Percentiles rank a stretch among this genome's conserved stretches.
phyloP scores from a whole-genome alignment of 2,888 invertebrate species.

The Cantharis flavilabris region DNA sequence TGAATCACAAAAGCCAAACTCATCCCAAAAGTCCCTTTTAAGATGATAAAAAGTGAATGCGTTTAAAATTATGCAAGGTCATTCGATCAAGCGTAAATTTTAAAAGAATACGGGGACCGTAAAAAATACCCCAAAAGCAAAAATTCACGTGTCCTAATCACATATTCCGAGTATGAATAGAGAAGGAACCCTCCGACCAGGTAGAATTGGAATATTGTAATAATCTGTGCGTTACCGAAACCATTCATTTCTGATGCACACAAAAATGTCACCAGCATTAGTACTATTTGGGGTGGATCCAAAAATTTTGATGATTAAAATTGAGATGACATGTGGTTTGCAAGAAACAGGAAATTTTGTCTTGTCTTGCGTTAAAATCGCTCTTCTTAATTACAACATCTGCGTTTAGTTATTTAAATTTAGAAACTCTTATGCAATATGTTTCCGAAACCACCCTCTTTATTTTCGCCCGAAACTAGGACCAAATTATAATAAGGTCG shows the following conservation, averaged over 20 bases:
- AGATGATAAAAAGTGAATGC: constrained; percentile 15
- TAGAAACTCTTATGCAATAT: background rate
- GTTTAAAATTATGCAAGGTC: constrained; percentile 25
- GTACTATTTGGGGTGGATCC: background rate
- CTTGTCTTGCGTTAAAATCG: background rate
- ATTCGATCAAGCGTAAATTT: constrained; percentile 23
- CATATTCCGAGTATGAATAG: constrained; percentile 7
- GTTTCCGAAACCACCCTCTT: background rate
- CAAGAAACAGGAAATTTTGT: background rate
- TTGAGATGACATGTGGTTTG: background rate
- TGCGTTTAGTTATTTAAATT: constrained; percentile 6
- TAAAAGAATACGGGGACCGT: constrained; percentile 9
- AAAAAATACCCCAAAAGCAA: constrained; percentile 19
- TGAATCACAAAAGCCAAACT: constrained; percentile 15
- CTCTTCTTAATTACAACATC: constrained; percentile 7
- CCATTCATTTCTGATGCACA: background rate
- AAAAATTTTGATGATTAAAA: background rate
- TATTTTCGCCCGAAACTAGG: background rate
- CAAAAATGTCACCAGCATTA: background rate
- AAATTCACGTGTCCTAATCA: constrained; percentile 26
- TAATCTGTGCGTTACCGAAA: background rate
- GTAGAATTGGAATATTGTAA: constrained; percentile 7
- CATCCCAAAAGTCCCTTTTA: constrained; percentile 9
- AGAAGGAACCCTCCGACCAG: constrained; percentile 4
- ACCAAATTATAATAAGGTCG: background rate